Conservation (phyloP, 2,888 invertebrate species). For the Drosophila maculinotata region DNA sequence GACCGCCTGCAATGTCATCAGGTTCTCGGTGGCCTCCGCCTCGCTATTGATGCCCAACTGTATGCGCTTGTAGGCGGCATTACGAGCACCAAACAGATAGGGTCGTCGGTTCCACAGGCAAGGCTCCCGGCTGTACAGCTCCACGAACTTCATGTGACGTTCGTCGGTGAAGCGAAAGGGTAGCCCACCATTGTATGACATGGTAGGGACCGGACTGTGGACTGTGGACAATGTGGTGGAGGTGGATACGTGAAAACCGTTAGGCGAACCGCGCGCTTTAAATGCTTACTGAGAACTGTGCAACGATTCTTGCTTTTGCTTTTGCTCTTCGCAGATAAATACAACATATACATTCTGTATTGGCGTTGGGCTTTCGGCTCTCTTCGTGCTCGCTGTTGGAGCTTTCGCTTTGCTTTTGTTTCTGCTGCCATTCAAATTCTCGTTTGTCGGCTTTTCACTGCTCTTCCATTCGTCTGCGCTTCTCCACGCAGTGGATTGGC, state of each 20-base stretch:
- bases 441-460: background rate
- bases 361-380: slow-evolving; percentile 32
- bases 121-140: slow-evolving; percentile 67
- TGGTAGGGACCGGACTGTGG: too few species aligned
- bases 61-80: slow-evolving; percentile 55
- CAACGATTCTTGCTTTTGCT: slow-evolving; percentile 28
- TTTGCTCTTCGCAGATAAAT: too few species aligned
- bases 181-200: slow-evolving; percentile 19
- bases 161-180: slow-evolving; percentile 66
- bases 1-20: slow-evolving; percentile 44
- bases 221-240: too few species aligned
- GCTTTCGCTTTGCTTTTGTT: slow-evolving; percentile 21
- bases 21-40: slow-evolving; percentile 22
- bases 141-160: slow-evolving; percentile 60
- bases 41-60: slow-evolving; percentile 61
- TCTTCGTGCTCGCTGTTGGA: slow-evolving; percentile 19
- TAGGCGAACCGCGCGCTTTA: slow-evolving; percentile 32
- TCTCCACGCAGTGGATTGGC: background rate
- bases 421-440: background rate
- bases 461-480: background rate
- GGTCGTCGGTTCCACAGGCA: slow-evolving; percentile 63
- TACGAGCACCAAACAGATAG: slow-evolving; percentile 37
- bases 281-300: slow-evolving; percentile 44
- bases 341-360: too few species aligned
- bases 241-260: slow-evolving; percentile 11